Conservation (phyloP, 2,888 invertebrate species). For the Ophion costatus region DNA sequence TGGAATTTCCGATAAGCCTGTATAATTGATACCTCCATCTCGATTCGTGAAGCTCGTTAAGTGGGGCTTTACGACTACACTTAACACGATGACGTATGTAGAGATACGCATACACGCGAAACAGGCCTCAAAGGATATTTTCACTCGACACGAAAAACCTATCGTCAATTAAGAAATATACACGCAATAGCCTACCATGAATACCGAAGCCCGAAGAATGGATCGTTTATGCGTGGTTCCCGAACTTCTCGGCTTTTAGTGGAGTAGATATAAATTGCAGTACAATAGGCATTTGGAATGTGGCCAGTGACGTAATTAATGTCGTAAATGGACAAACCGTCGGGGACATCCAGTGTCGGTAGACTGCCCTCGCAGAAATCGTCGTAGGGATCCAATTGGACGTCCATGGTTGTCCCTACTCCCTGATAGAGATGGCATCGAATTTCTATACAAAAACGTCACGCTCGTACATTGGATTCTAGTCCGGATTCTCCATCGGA, state of each 20-base stretch:
- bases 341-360: too few species aligned
- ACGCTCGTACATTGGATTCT: too few species aligned
- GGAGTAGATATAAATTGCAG: neutral
- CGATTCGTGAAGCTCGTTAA: constrained; percentile 23
- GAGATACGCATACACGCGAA: neutral
- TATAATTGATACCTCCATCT: constrained; percentile 28
- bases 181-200: constrained; percentile 7
- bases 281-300: too few species aligned
- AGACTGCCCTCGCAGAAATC: too few species aligned
- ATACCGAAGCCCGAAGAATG: neutral
- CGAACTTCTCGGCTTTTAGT: neutral
- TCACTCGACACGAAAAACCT: neutral
- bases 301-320: too few species aligned
- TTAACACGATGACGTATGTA: constrained; percentile 2
- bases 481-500: too few species aligned
- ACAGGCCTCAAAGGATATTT: neutral
- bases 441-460: too few species aligned
- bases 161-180: constrained; percentile 10
- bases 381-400: too few species aligned
- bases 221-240: neutral
- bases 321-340: too few species aligned
- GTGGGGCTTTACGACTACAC: constrained; percentile 6
- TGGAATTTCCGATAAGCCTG: constrained; percentile 3
- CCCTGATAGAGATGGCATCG: too few species aligned
- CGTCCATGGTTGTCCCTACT: too few species aligned